Conservation (phyloP, 64 coral and sea anemone species). For the Dendrophyllia cribrosa region DNA sequence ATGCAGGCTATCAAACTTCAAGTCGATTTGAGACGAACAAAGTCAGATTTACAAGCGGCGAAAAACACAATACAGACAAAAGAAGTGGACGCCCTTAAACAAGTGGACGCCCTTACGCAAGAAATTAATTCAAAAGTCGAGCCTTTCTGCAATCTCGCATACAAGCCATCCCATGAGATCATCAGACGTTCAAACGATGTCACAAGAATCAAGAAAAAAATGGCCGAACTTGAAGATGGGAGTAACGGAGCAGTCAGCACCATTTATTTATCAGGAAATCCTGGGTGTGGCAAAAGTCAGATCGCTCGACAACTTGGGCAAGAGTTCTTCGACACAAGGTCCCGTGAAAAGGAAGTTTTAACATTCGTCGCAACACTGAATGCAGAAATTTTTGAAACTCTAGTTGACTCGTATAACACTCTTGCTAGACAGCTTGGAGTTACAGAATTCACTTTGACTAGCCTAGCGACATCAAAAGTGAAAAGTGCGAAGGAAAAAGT, state of each 20-base stretch:
- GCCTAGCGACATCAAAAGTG: not conserved
- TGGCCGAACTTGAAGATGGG: not conserved
- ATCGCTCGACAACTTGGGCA: slow-evolving; percentile 39
- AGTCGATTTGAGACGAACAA: not conserved
- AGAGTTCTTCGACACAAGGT: not conserved
- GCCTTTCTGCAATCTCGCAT: slow-evolving; percentile 29
- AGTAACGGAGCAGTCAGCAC: slow-evolving; percentile 22
- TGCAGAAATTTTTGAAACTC: not conserved
- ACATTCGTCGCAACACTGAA: slow-evolving; percentile 7
- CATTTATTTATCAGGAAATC: slow-evolving; percentile 60
- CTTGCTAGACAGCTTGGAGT: not conserved
- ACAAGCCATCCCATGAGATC: slow-evolving; percentile 8
- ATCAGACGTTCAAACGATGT: not conserved
- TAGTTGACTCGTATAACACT: not conserved
- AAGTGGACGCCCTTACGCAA: not conserved
- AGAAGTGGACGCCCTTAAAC: not conserved
- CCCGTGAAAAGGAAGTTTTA: not conserved
- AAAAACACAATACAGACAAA: not conserved
- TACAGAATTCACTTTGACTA: not conserved
- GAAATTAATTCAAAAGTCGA: not conserved
- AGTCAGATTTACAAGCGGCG: not conserved
- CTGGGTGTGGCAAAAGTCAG: slow-evolving; percentile 60
- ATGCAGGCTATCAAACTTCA: not conserved
- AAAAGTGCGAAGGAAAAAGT: not conserved
- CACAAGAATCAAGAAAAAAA: not conserved